Base-by-base conservation (phyloP, 2,888 invertebrate genomes). In the Cephus nigrinus region DNA sequence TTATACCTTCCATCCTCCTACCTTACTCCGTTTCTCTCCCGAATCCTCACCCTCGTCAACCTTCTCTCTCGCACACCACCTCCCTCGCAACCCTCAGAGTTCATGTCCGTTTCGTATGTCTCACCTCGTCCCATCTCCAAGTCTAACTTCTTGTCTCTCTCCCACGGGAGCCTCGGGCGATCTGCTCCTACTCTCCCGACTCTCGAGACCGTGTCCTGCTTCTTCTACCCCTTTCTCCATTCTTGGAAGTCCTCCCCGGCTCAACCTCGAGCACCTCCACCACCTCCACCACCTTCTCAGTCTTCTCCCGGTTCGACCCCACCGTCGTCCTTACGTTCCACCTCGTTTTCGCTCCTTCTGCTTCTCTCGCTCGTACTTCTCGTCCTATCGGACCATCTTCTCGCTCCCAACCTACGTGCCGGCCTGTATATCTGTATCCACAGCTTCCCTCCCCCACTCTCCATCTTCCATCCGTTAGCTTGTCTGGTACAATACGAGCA, bases 31-130 rank as follows among this genome's bases (percentile, higher is more conserved):
- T 80, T 75, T 69, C 74, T 73, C 80, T 76, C 33, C 76, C 40
- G 31, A 35, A 68, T 73, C 77, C 31, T 72, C 23, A 33, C 73
- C 69, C 80, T 75, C n/a, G 72, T 34, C 4, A 68, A 69, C 73
- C 71, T 23, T 32, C 76, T 34, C 40, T 31, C 75, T 40, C 68
- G 3, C 12, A 5, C 69, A 5, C 69, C 23, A 34, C 33, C 32
- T 30, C n/a, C 11, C 73, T 23, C 12, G 80, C 85, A 78, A 81
- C 83, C 84, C 84, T 86, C 87, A 87, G 86, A 88, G 86, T 88
- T 88, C 87, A 88, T 85, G 88, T 88, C 86, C 88, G 87, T 87
- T 88, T 88, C 88, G 84, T 86, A 87, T 87, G 87, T 88, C 88
- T 88, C 88, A 86, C 86, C 88, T 84, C 87, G 85, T 84, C 84